These are phyloP conservation scores for Orthonyx spaldingii DNA, from an alignment of 2,113 vertebrate species.

Conservation along the genomic window DNA sequence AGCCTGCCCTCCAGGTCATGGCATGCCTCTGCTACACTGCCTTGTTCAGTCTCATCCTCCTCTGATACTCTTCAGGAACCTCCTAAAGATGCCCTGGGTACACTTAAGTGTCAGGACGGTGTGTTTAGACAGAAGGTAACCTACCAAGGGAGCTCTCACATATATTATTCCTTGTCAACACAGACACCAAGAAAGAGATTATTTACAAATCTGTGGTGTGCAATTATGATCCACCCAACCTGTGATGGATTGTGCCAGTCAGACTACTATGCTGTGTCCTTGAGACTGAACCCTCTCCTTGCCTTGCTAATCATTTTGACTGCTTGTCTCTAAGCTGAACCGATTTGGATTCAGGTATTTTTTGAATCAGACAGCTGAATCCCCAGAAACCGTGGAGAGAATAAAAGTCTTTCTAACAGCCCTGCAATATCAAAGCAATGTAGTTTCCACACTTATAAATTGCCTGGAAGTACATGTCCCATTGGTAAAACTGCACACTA, in stretches of 20 bases:
- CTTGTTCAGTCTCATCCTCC: not conserved
- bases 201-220: constrained; percentile 45
- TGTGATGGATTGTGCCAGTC: constrained; percentile 36
- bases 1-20: not conserved
- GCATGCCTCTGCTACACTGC: not conserved
- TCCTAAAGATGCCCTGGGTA: not conserved
- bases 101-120: not conserved
- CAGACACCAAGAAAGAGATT: constrained; percentile 7
- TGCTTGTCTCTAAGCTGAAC: not conserved
- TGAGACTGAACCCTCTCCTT: constrained; percentile 19
- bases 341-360: not conserved
- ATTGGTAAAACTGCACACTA: not conserved
- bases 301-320: constrained; percentile 11
- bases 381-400: not conserved
- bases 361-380: constrained; percentile 16
- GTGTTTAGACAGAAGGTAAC: constrained; percentile 6
- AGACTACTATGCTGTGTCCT: not conserved
- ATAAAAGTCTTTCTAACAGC: not conserved
- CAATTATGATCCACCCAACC: constrained; percentile 9
- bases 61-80: not conserved
- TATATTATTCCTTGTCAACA: not conserved
- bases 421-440: not conserved
- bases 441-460: not conserved
- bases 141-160: not conserved
- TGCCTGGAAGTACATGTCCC: not conserved